Evolutionary conservation across 2,888 invertebrate genomes (phyloP).

Genomic region (Saturnia japonica): DNA sequence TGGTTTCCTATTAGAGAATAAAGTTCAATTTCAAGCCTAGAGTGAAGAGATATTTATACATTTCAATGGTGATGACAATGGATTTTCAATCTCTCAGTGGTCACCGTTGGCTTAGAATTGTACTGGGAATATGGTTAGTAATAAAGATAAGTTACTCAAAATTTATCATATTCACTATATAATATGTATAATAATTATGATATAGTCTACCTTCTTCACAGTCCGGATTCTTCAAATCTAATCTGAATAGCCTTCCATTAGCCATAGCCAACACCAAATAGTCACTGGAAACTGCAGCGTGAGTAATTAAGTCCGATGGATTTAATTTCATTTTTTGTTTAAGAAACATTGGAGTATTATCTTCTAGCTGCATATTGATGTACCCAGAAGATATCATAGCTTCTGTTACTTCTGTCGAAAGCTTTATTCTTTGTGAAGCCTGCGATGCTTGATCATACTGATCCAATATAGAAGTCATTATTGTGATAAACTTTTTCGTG

Average conservation of each 20-base stretch:
- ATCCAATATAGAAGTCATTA: slow-evolving; percentile 92
- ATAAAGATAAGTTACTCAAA: no score
- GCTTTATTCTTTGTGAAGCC: slow-evolving; percentile 62
- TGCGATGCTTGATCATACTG: slow-evolving; percentile 92
- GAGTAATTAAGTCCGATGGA: slow-evolving; percentile 89
- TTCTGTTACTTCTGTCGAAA: slow-evolving; percentile 63
- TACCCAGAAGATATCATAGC: slow-evolving; percentile 79
- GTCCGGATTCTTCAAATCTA: slow-evolving; percentile 90
- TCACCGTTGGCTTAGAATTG: no score
- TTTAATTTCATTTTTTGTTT: slow-evolving; percentile 91
- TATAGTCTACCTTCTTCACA: slow-evolving; percentile 85
- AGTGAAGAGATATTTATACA: no score
- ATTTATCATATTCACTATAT: no score
- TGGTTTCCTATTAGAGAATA: no score
- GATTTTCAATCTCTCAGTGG: no score
- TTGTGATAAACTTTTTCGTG: slow-evolving; percentile 22
- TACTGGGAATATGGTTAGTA: no score
- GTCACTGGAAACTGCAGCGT: slow-evolving; percentile 91
- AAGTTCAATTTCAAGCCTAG: no score
- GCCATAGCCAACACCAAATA: slow-evolving; percentile 92
- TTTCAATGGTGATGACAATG: no score
- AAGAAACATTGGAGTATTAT: slow-evolving; percentile 92
- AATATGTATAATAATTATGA: neutral
- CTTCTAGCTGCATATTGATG: slow-evolving; percentile 82
- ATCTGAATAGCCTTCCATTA: slow-evolving; percentile 89